These are phyloP conservation scores for Sapajus apella DNA, from an alignment of 2,113 vertebrate genomes.

Conservation along the genomic window DNA sequence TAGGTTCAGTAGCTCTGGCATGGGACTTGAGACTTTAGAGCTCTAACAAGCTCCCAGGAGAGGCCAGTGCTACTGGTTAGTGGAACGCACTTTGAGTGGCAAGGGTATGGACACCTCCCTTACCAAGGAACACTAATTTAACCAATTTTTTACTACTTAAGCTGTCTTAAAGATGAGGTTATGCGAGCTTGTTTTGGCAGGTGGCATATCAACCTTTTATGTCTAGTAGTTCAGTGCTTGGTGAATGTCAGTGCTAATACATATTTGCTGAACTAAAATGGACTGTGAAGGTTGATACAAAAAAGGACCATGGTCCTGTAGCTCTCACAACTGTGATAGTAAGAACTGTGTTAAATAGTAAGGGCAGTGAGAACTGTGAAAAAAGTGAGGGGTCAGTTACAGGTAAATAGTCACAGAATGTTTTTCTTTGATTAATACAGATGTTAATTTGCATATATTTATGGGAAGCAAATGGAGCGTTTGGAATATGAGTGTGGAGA, in stretches of 20 bases:
- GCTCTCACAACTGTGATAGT: background rate
- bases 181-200: too few species aligned
- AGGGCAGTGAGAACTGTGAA: background rate
- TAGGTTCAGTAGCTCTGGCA: background rate
- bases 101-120: background rate
- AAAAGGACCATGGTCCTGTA: background rate
- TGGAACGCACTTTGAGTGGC: background rate
- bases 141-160: background rate
- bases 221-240: background rate
- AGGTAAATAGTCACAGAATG: background rate
- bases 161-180: background rate
- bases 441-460: slow-evolving; percentile 10
- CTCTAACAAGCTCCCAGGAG: background rate
- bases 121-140: too few species aligned
- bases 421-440: background rate
- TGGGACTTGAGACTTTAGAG: background rate
- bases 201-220: background rate
- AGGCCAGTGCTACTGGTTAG: background rate
- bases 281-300: background rate
- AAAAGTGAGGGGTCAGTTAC: background rate
- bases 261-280: background rate
- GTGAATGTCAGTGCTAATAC: rapidly evolving
- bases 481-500: slow-evolving; percentile 6
- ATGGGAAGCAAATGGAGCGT: background rate
- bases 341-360: background rate